Percentiles rank a stretch among this genome's conserved stretches.
Conservation (phyloP, 2,888 invertebrate genomes). For the Leucoptera coffeella region DNA sequence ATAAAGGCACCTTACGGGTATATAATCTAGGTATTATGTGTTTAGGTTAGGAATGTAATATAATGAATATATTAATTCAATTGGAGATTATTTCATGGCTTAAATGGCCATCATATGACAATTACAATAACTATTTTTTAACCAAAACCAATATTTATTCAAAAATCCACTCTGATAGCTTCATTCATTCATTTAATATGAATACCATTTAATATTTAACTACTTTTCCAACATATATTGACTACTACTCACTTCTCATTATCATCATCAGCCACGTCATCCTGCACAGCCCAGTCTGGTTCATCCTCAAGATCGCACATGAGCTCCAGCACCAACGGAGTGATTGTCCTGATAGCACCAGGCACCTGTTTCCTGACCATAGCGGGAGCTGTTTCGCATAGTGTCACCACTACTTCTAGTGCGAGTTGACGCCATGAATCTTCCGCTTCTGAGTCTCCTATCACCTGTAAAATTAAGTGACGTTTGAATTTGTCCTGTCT, state of each 20-base stretch:
- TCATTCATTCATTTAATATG: neutral
- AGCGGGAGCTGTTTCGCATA: conserved; percentile 92
- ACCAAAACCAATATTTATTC: too few relatives aligned
- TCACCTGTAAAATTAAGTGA: conserved; percentile 56
- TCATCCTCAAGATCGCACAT: conserved; percentile 95
- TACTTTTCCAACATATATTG: too few relatives aligned
- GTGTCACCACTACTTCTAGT: conserved; percentile 77
- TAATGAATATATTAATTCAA: too few relatives aligned
- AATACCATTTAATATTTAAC: neutral
- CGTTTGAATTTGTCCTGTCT: too few relatives aligned
- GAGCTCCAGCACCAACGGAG: conserved; percentile 84
- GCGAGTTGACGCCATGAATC: conserved; percentile 86
- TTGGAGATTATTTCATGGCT: too few relatives aligned
- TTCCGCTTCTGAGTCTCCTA: conserved; percentile 63
- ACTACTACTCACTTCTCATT: conserved; percentile 69
- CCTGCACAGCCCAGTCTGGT: conserved; percentile 79
- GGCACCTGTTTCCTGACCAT: conserved; percentile 91
- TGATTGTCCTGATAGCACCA: conserved; percentile 72
- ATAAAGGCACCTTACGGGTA: conserved; percentile 21
- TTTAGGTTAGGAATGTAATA: too few relatives aligned
- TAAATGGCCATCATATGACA: too few relatives aligned
- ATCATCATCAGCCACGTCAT: conserved; percentile 87
- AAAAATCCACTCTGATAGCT: too few relatives aligned
- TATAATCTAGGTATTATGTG: too few relatives aligned
- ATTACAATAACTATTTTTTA: too few relatives aligned